Base-by-base conservation (phyloP, 2,888 invertebrate genomes). In the Diploptera punctata region DNA sequence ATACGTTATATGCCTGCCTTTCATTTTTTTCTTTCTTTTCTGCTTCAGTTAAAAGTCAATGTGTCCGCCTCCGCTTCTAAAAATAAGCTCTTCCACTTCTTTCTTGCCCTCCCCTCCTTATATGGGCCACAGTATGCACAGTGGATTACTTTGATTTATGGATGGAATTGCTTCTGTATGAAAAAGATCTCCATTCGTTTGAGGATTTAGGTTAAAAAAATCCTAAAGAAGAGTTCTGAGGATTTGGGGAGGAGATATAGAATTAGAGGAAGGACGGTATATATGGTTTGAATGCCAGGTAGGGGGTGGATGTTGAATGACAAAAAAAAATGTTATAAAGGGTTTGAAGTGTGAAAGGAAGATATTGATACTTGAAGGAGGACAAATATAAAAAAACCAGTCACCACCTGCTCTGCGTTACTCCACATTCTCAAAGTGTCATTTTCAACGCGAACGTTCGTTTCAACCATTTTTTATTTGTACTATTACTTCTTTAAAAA, bases 141-240 rank as follows among this genome's bases (percentile, higher is more conserved):
- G 0, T n/a, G 69, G 69, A 43, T 69, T 69, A 69, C 19, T 47
- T 47, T 69, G 69, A 69, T 69, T 69, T 69, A 69, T 69, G 47
- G 47, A 61, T 16, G 31, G 69, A 61, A 61, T 69, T 69, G 69
- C 69, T 69, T 44, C 69, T 69, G 61, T 44, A 47, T 69, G 43
- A 69, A 60, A 57, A 54, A 44, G 43, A 16, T 21, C 38, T 26
- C 54, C 69, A 69, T 69, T 61, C 69, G 47, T 69, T 47, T 69
- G 69, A 60, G 69, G 69, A 69, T 69, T 69, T 69, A 65, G 26
- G 44, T 65, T n/a, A 47, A 47, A 47, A 65, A 26, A n/a, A 47
- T 18, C 5, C 29, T 7, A 65, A 24, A 65, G 65, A 47, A 47
- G 29, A 65, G 18, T 44, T 62, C 43, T 44, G 47, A 38, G 65